phyloP scores from a whole-genome alignment of 2,888 invertebrate genomes.

The Aphodius granarius region DNA sequence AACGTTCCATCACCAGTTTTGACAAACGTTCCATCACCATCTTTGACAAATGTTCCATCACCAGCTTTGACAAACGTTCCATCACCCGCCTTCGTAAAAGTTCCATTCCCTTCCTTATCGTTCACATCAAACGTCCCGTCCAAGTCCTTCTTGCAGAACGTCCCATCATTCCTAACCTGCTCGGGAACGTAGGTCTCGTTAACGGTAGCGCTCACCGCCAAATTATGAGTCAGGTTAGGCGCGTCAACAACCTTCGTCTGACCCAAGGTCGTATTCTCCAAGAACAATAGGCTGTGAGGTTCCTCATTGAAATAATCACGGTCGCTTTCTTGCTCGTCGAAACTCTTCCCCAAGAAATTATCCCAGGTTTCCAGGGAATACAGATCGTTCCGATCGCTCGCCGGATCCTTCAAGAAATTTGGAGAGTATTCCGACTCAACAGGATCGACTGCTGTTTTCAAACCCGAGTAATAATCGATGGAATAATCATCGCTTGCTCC shows the following conservation, averaged over 20 bases:
- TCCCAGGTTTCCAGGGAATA: conserved; percentile 55
- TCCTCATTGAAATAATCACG: conserved; percentile 44
- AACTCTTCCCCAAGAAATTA: conserved; percentile 50
- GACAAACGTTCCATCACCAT: conserved; percentile 13
- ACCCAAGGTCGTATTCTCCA: conserved; percentile 32
- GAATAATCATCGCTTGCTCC: conserved; percentile 62
- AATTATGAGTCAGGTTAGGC: conserved; percentile 47
- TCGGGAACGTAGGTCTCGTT: conserved; percentile 27
- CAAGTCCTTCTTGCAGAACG: not conserved
- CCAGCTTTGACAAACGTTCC: conserved; percentile 16
- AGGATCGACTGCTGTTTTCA: conserved; percentile 55
- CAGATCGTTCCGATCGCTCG: conserved; percentile 39
- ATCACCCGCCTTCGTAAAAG: conserved; percentile 9
- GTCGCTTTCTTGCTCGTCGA: conserved; percentile 43
- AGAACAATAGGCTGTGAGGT: conserved; percentile 46
- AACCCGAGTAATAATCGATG: conserved; percentile 57
- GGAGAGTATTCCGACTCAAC: conserved; percentile 59
- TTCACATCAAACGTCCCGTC: conserved; percentile 19
- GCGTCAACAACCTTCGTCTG: conserved; percentile 30
- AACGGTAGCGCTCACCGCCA: conserved; percentile 49
- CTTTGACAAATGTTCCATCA: conserved; percentile 10
- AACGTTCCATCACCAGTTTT: conserved; percentile 9
- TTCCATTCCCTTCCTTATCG: not conserved
- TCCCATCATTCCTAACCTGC: not conserved
- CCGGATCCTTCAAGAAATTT: conserved; percentile 53